Conservation (phyloP, 2,888 invertebrate species). For the Seira sanloemensis region DNA sequence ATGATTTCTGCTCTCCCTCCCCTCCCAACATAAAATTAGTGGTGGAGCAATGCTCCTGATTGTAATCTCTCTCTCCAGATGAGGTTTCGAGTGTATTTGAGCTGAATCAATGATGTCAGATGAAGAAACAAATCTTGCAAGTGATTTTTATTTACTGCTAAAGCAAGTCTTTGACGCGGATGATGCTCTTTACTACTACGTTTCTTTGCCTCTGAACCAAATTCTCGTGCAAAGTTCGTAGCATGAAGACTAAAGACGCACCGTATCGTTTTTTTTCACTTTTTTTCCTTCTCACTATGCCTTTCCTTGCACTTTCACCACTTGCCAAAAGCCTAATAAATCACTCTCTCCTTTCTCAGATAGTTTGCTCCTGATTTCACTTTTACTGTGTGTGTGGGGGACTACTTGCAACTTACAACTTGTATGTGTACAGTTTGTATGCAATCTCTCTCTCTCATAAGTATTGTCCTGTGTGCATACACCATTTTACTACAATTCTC, state of each 20-base stretch:
- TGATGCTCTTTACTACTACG: background rate
- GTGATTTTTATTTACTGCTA: background rate
- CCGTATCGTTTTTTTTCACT: too few species aligned
- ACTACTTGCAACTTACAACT: too few species aligned
- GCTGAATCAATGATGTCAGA: too few species aligned
- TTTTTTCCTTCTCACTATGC: too few species aligned
- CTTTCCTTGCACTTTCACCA: conserved; percentile 64
- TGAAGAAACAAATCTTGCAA: background rate
- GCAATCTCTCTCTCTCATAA: background rate
- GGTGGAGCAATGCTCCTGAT: background rate
- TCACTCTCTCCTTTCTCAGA: conserved; percentile 32
- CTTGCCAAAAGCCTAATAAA: conserved; percentile 63
- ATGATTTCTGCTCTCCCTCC: conserved; percentile 45
- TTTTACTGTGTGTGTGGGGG: background rate
- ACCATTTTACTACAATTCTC: background rate
- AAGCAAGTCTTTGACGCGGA: background rate
- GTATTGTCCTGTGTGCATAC: background rate
- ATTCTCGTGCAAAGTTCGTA: too few species aligned
- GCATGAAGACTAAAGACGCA: too few species aligned
- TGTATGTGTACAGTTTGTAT: background rate
- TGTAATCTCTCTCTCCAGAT: background rate
- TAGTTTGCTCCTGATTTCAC: background rate
- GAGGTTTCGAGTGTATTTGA: background rate
- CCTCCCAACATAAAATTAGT: background rate
- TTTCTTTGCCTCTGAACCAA: too few species aligned